Conservation (phyloP, 2,113 vertebrate genomes). For the Ibidorhyncha struthersii region DNA sequence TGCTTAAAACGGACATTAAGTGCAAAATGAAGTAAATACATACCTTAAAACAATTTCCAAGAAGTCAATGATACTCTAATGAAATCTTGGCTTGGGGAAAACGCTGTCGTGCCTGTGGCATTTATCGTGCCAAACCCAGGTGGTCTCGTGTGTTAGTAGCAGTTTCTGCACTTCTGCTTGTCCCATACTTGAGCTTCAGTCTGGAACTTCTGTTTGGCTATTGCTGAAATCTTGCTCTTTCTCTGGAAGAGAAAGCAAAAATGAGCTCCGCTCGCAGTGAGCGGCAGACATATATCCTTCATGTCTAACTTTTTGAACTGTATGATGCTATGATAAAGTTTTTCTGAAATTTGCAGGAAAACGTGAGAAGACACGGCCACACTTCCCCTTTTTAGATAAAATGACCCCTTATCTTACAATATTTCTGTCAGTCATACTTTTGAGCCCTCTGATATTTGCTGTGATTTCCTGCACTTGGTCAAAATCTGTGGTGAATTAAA, state of each 20-base stretch:
- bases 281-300: rapidly evolving
- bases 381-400: background rate
- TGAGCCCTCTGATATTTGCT: background rate
- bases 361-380: rapidly evolving
- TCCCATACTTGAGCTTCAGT: background rate
- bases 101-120: no score
- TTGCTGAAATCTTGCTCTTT: no score
- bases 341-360: background rate
- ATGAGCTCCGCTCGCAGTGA: background rate
- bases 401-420: background rate
- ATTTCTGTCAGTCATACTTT: background rate
- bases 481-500: background rate
- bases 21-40: background rate
- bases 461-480: background rate
- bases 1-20: background rate
- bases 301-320: rapidly evolving
- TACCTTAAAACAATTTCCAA: background rate
- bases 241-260: background rate
- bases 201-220: background rate
- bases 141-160: background rate
- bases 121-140: rapidly evolving
- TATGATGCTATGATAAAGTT: background rate
- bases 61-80: background rate
- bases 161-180: background rate
- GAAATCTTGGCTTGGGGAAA: no score